Evolutionary conservation across 2,888 invertebrate species (phyloP), one percentile per base, ranked within the genome.

Genomic region (Mamestra brassicae): DNA sequence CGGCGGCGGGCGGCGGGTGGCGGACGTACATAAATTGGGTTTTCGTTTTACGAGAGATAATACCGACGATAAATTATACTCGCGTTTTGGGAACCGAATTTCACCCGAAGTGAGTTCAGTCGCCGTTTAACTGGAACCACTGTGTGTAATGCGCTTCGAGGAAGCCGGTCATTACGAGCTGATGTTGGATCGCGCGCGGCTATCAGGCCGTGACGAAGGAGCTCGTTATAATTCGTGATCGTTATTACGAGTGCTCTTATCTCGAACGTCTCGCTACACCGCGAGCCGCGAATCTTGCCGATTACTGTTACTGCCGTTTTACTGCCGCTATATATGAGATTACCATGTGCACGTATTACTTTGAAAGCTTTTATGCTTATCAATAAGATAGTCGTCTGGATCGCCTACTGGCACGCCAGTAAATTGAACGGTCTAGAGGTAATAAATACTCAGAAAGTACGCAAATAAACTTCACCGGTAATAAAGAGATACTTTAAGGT

Each of bases 11-110:
- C 93, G 89, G 90, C 92, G 93, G 94, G 92, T 91, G 94, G 93
- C 92, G 90, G 87, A 87, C 88, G 89, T 89, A 93, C 94, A 93
- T 94, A 94, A 94, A 95, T 94, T 94, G 94, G 93, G 93, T 94
- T 94, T 95, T 94, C 95, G 93, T 94, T 95, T 95, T 93, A 95
- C 93, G 94, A 93, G 92, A 94, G 94, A 95, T 95, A 94, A 95
- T 93, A 91, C 91, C 84, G 88, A 85, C 92, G 90, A 95, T 95
- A 95, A 94, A 94, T 95, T 93, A 94, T 92, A 91, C 90, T 89
- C 89, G 89, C 91, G 90, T 93, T 95, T 94, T 87, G 93, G 93
- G 92, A 93, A 92, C 91, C 91, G 91, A 92, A 90, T 91, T 87
- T 90, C 87, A 90, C 84, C 83, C 80, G 87, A 86, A 86, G 86